These are phyloP conservation scores for Dorcus hopei DNA, from an alignment of 2,888 invertebrate species.

Conservation along the genomic window DNA sequence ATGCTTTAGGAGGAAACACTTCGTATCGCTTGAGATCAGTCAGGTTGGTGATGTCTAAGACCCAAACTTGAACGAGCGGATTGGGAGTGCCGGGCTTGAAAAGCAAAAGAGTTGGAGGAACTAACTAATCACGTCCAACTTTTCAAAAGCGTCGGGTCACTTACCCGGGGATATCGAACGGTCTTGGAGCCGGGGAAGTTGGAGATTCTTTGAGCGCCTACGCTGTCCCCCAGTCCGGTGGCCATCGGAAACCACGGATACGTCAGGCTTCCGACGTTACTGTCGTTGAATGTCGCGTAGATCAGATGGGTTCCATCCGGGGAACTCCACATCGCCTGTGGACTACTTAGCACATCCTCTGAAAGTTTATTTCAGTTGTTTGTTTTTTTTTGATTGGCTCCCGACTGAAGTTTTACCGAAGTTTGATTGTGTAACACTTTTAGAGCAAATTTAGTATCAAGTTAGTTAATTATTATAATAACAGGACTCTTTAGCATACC, in stretches of 20 bases:
- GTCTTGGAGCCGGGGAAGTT: constrained; percentile 77
- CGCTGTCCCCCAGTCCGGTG: constrained; percentile 58
- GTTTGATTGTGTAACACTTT: no score
- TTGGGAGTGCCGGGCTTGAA: constrained; percentile 78
- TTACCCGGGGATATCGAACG: constrained; percentile 80
- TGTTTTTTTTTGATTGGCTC: no score
- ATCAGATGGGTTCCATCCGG: constrained; percentile 78
- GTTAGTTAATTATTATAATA: no score
- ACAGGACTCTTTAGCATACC: no score
- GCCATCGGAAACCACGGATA: constrained; percentile 80
- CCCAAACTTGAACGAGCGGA: constrained; percentile 79
- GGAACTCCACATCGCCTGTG: constrained; percentile 85
- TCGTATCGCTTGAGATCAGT: constrained; percentile 63
- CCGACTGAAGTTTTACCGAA: no score
- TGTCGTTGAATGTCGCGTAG: constrained; percentile 85
- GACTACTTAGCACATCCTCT: constrained; percentile 85
- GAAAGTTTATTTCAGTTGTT: constrained; percentile 32
- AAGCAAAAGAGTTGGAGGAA: constrained; percentile 2
- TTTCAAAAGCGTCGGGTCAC: constrained; percentile 23
- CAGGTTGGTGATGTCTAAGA: constrained; percentile 71
- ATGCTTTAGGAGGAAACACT: constrained; percentile 70
- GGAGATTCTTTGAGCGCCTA: constrained; percentile 49
- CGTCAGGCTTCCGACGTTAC: constrained; percentile 69
- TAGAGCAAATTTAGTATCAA: no score
- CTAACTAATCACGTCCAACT: neutral